Evolutionary conservation across 2,888 invertebrate genomes (phyloP).

Genomic region (Trissoscelio sp.): DNA sequence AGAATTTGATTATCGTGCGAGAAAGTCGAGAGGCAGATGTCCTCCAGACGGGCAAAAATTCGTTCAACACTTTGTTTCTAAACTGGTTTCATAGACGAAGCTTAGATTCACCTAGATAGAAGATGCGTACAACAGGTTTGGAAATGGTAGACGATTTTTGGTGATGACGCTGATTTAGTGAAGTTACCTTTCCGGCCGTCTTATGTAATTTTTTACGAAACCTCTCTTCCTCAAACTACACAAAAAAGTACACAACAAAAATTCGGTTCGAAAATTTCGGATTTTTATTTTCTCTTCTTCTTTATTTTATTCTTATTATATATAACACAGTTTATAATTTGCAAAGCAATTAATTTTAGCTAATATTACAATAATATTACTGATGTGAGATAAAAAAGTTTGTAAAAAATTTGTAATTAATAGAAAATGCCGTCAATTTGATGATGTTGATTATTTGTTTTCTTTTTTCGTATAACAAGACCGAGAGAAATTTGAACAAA

Average conservation of each 20-base stretch:
- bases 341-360: too few species aligned
- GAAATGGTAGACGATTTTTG: constrained; percentile 33
- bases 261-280: neutral
- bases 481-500: neutral
- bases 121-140: constrained; percentile 53
- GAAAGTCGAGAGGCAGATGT: constrained; percentile 60
- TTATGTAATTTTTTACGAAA: constrained; percentile 60
- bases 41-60: constrained; percentile 54
- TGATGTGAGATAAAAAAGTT: too few species aligned
- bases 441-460: too few species aligned
- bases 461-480: too few species aligned
- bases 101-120: constrained; percentile 63
- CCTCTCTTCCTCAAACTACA: constrained; percentile 18
- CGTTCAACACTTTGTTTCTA: constrained; percentile 51
- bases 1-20: constrained; percentile 55
- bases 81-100: constrained; percentile 59
- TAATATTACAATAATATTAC: too few species aligned
- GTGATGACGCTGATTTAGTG: constrained; percentile 49
- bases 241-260: too few species aligned
- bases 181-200: constrained; percentile 18
- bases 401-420: too few species aligned
- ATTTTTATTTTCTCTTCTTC: too few species aligned
- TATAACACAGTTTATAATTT: too few species aligned
- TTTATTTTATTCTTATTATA: too few species aligned
- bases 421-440: too few species aligned